Percentiles rank a stretch among this genome's conserved stretches.
Conservation (phyloP, 2,888 invertebrate species). For the Platycheirus rosarum region DNA sequence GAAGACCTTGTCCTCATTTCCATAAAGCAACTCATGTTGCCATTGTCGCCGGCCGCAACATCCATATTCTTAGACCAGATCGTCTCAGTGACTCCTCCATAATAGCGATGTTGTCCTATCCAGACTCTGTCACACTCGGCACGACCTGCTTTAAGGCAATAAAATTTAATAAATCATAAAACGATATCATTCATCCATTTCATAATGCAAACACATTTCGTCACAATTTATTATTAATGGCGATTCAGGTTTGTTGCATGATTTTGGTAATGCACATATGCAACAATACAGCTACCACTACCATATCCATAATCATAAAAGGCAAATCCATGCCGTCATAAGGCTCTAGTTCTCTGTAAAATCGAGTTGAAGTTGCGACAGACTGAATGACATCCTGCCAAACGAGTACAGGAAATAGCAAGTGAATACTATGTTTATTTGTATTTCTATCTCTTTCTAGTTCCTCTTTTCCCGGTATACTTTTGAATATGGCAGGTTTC, state of each 20-base stretch:
- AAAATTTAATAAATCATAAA: constrained; percentile 71
- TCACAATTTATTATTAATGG: constrained; percentile 70
- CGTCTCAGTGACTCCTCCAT: constrained; percentile 16
- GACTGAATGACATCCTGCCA: too few relatives aligned
- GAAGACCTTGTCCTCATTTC: constrained; percentile 54
- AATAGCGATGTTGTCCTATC: constrained; percentile 52
- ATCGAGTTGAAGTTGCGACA: too few relatives aligned
- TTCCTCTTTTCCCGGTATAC: too few relatives aligned
- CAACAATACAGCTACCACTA: constrained; percentile 17
- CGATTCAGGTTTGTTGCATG: constrained; percentile 53
- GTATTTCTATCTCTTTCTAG: too few relatives aligned
- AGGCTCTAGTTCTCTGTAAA: too few relatives aligned
- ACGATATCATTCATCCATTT: constrained; percentile 64
- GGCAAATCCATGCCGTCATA: too few relatives aligned
- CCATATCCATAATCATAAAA: background rate
- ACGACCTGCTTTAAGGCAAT: constrained; percentile 53
- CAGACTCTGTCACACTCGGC: constrained; percentile 42
- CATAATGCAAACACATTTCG: constrained; percentile 44
- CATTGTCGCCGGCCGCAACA: constrained; percentile 12
- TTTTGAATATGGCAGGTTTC: too few relatives aligned
- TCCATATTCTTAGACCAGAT: constrained; percentile 35
- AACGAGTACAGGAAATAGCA: too few relatives aligned
- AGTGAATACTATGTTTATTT: too few relatives aligned
- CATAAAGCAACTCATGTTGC: constrained; percentile 37
- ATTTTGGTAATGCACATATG: constrained; percentile 36